Evolutionary conservation across 2,888 invertebrate genomes (phyloP), one percentile per base, ranked within the genome.

Genomic region (Netelia virgata): DNA sequence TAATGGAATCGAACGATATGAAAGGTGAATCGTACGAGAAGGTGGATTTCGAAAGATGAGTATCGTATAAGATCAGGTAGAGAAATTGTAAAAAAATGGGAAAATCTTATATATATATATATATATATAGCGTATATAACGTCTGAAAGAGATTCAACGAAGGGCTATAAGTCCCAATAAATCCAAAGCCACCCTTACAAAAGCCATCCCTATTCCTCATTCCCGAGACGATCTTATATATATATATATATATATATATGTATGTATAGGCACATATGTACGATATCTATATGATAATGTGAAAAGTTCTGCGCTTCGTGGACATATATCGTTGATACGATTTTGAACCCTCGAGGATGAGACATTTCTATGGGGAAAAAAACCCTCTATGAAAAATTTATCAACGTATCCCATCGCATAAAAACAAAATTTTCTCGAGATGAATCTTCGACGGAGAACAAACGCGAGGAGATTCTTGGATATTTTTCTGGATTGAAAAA

Each of bases 191-290:
- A 50, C 75, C 66, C 66, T 64, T 53, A 41, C 72, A 80, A 80
- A 83, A 83, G 59, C 61, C 28, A 61, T 11, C 66, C 68, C 83
- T 72, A 70, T 78, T 83, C 59, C 55, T 80, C 80, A 80, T 75
- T 75, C 64, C 75, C 41, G 20, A 64, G 64, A 55, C 14, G 57
- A 64, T 41, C 69, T 55, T 77, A 69, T 68, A 36, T 75, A 36
- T 55, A 53, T 68, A 36, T 75, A 36, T 55, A 53, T 16, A 14
- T 10, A 3, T 18, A 20, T 53, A 66, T 53, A 75, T 11, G 11
- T 20, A 9, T 28, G 5, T 57, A n/a, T 57, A 28, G 20, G 28
- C 66, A 66, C 59, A 59, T 68, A 16, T 18, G 23, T 14, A 11
- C 43, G 16, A 36, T 68, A 63, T 70, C 36, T 79, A 72, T 76